Conservation (phyloP, 2,797 vertebrate genomes). For the Heterohyrax brucei region DNA sequence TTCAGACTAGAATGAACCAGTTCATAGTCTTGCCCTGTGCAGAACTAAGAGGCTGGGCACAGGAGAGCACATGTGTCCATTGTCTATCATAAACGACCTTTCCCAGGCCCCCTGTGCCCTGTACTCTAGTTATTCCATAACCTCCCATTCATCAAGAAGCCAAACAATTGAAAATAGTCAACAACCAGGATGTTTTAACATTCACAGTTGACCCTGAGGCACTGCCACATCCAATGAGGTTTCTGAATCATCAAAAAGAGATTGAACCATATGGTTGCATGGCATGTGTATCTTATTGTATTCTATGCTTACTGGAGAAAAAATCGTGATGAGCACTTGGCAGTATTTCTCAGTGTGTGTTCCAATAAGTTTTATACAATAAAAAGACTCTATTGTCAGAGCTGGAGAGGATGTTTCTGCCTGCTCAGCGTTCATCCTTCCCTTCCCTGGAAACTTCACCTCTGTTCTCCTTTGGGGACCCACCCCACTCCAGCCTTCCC, state of each 20-base stretch:
- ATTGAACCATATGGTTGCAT: not conserved
- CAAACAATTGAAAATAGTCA: not conserved
- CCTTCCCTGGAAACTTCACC: conserved; percentile 58
- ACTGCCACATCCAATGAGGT: conserved; percentile 15
- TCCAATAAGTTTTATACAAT: conserved; percentile 76
- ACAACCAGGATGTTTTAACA: conserved; percentile 49
- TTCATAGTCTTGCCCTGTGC: too few relatives aligned
- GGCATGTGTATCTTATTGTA: conserved; percentile 64
- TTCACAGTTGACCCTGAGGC: conserved; percentile 25
- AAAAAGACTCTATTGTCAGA: conserved; percentile 70
- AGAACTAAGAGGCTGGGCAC: not conserved
- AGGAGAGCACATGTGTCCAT: accelerated
- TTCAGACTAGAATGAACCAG: too few relatives aligned
- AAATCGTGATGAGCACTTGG: conserved; percentile 73
- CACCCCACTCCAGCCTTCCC: not conserved
- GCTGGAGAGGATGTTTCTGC: conserved; percentile 70
- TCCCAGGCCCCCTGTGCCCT: conserved; percentile 30
- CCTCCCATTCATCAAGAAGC: conserved; percentile 59
- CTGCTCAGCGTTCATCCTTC: conserved; percentile 65
- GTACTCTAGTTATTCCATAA: conserved; percentile 11
- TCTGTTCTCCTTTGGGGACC: conserved; percentile 45
- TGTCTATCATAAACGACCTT: not conserved
- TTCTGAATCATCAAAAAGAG: conserved; percentile 68
- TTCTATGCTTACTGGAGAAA: conserved; percentile 71
- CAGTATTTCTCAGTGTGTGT: conserved; percentile 62